Percentiles rank a stretch among this genome's conserved stretches.
Conservation (phyloP, 2,888 invertebrate species). For the Hypsopygia costalis region DNA sequence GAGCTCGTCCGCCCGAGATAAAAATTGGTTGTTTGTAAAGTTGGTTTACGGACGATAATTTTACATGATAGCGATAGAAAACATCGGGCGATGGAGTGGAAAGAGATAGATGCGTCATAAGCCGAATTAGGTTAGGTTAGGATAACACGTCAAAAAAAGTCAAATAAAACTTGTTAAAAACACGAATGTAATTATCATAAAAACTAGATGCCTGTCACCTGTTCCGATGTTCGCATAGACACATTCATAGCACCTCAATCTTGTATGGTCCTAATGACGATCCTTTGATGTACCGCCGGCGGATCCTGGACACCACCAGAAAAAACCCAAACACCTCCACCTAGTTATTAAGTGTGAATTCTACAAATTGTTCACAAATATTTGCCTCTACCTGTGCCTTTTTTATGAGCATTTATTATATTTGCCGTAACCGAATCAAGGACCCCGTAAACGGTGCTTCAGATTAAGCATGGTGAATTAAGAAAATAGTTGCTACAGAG, state of each 20-base stretch:
- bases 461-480: constrained; percentile 61
- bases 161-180: too few relatives aligned
- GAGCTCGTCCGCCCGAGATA: too few relatives aligned
- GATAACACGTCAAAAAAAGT: too few relatives aligned
- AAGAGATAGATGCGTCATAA: too few relatives aligned
- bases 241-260: constrained; percentile 60
- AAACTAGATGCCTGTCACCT: constrained; percentile 43
- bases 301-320: constrained; percentile 34
- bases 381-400: constrained; percentile 76
- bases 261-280: constrained; percentile 51
- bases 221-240: constrained; percentile 50
- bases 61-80: too few relatives aligned
- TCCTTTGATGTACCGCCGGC: constrained; percentile 57
- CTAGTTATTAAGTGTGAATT: constrained; percentile 78
- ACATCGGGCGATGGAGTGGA: too few relatives aligned
- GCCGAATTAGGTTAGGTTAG: too few relatives aligned
- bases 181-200: too few relatives aligned
- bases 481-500: constrained; percentile 15
- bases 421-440: constrained; percentile 67
- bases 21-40: too few relatives aligned
- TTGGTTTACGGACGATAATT: too few relatives aligned
- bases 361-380: constrained; percentile 79
- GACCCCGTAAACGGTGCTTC: constrained; percentile 53
- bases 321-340: constrained; percentile 52
- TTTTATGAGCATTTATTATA: constrained; percentile 59